Conservation (phyloP, 2,113 vertebrate species). For the Trochalopteron elliotii region DNA sequence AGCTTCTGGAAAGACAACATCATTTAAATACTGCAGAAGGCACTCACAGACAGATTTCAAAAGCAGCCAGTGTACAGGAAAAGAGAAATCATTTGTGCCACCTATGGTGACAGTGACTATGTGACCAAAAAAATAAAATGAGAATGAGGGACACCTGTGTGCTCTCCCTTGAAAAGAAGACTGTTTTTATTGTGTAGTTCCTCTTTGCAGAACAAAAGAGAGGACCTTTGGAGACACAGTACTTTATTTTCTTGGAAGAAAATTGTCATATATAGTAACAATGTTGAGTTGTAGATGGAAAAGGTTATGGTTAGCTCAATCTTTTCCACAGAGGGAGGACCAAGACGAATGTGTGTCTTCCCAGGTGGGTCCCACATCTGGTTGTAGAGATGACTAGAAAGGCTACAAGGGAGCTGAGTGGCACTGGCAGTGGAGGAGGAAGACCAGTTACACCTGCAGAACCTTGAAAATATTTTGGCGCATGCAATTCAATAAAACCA, state of each 20-base stretch:
- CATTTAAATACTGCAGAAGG: conserved; percentile 21
- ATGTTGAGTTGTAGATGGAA: background rate
- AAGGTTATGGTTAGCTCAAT: background rate
- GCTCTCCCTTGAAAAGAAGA: background rate
- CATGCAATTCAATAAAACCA: background rate
- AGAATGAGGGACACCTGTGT: background rate
- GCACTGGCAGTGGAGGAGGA: background rate
- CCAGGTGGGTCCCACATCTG: background rate
- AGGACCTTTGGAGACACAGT: background rate
- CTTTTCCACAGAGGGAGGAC: background rate
- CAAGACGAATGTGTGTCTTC: background rate
- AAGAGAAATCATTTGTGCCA: background rate
- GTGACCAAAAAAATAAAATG: background rate
- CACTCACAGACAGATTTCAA: background rate
- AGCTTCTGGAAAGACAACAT: background rate
- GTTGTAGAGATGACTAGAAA: background rate
- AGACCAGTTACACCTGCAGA: background rate
- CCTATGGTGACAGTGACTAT: background rate
- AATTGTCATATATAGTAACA: background rate
- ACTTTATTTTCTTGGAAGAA: background rate
- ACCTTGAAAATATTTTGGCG: background rate
- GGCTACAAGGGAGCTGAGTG: background rate
- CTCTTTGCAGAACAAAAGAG: background rate
- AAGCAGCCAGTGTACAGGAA: background rate
- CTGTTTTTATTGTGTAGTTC: background rate